Evolutionary conservation across 1,140 invertebrate species (phyloP).

Genomic region (Neomicropteryx cornuta): DNA sequence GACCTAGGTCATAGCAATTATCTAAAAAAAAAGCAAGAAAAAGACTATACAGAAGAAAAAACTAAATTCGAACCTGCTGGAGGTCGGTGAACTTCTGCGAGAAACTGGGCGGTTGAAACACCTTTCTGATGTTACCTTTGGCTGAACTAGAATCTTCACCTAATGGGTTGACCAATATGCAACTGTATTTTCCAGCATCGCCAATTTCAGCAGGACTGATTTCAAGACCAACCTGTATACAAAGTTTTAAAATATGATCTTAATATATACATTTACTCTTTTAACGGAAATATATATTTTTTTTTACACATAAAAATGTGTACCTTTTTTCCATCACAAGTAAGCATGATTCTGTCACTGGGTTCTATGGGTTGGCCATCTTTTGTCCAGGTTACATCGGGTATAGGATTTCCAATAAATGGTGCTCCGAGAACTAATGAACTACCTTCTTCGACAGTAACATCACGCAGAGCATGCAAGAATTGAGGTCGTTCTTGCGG

Average conservation of each 20-base stretch:
- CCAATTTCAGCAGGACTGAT: constrained; percentile 56
- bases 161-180: constrained; percentile 60
- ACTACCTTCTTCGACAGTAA: constrained; percentile 67
- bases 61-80: constrained; percentile 51
- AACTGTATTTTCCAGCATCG: constrained; percentile 70
- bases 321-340: constrained; percentile 72
- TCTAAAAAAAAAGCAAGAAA: too few relatives aligned
- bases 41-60: too few relatives aligned
- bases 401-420: constrained; percentile 77
- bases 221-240: constrained; percentile 53
- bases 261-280: too few relatives aligned
- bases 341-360: constrained; percentile 53
- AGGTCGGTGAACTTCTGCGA: constrained; percentile 73
- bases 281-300: too few relatives aligned
- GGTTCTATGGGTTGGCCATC: constrained; percentile 55
- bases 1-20: too few relatives aligned
- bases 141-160: constrained; percentile 59
- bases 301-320: too few relatives aligned
- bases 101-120: constrained; percentile 71
- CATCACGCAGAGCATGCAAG: constrained; percentile 59
- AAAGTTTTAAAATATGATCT: too few relatives aligned
- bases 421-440: constrained; percentile 51
- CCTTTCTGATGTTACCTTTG: constrained; percentile 63
- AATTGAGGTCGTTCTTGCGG: constrained; percentile 67
- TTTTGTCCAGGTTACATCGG: constrained; percentile 74